These are phyloP conservation scores for Drosophila pectinifera DNA, from an alignment of 1,140 invertebrate genomes.

Conservation along the genomic window DNA sequence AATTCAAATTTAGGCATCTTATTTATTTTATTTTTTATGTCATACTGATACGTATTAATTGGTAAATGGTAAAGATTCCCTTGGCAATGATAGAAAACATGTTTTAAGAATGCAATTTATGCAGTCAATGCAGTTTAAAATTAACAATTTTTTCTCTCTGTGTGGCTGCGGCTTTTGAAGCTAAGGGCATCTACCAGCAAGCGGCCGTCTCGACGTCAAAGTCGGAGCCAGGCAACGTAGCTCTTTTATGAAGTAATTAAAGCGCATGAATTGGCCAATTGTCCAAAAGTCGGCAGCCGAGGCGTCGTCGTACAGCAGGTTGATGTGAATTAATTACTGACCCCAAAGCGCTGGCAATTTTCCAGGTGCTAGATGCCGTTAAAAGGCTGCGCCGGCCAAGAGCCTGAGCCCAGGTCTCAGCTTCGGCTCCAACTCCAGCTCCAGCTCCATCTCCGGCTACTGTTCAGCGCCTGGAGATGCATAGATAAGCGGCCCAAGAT, in stretches of 20 bases:
- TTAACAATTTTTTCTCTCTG: slow-evolving; percentile 3
- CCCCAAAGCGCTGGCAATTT: slow-evolving; percentile 71
- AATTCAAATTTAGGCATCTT: too few relatives aligned
- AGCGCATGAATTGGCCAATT: slow-evolving; percentile 82
- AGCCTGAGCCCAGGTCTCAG: neutral
- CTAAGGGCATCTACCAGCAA: slow-evolving; percentile 35
- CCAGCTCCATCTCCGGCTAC: slow-evolving; percentile 42
- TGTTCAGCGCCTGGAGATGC: slow-evolving; percentile 61
- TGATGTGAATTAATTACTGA: slow-evolving; percentile 82
- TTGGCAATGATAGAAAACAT: neutral
- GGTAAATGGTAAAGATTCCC: too few relatives aligned
- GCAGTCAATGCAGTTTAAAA: too few relatives aligned
- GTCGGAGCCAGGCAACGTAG: slow-evolving; percentile 35
- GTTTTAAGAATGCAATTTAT: too few relatives aligned
- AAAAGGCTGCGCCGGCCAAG: slow-evolving; percentile 47
- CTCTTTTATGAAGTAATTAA: slow-evolving; percentile 81
- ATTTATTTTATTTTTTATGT: too few relatives aligned
- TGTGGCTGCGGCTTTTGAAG: slow-evolving; percentile 6
- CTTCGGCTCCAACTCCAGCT: slow-evolving; percentile 4
- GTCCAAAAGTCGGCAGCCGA: slow-evolving; percentile 32
- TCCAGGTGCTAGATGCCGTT: slow-evolving; percentile 69
- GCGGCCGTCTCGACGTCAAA: slow-evolving; percentile 21
- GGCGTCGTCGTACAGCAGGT: slow-evolving; percentile 47
- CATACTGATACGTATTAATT: too few relatives aligned
- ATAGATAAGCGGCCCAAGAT: slow-evolving; percentile 55